These are phyloP conservation scores for Hofmannophila pseudospretella DNA, from an alignment of 2,888 invertebrate genomes.

Conservation along the genomic window DNA sequence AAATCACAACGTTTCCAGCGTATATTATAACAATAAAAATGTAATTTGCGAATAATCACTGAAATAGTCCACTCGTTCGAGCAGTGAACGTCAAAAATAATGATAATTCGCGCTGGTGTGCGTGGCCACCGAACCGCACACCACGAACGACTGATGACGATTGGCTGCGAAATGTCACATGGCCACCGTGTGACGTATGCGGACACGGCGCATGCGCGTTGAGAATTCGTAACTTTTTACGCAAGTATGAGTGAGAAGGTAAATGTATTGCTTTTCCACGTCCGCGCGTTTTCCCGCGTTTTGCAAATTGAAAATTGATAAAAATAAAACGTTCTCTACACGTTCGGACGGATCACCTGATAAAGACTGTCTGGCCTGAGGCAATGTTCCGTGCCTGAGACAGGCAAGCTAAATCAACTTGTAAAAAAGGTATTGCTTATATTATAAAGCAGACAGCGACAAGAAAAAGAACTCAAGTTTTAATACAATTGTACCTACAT, in stretches of 20 bases:
- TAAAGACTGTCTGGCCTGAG: no score
- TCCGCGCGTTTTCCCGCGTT: constrained; percentile 7
- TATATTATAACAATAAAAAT: constrained; percentile 9
- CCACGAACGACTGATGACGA: constrained; percentile 41
- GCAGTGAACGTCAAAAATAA: constrained; percentile 46
- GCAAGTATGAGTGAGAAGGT: constrained; percentile 32
- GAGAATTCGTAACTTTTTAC: constrained; percentile 47
- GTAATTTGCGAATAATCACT: constrained; percentile 15
- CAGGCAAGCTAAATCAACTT: no score
- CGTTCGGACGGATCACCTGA: background rate
- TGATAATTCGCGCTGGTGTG: constrained; percentile 40
- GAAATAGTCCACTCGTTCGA: constrained; percentile 32
- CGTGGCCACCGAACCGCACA: constrained; percentile 43
- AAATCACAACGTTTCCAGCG: constrained; percentile 15
- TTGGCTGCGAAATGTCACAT: constrained; percentile 55
- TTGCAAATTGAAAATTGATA: constrained; percentile 2
- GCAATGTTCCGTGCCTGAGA: no score
- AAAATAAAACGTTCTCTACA: background rate
- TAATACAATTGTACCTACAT: no score
- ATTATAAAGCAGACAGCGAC: no score
- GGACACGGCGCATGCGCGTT: constrained; percentile 57
- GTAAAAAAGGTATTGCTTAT: no score
- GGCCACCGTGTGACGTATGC: constrained; percentile 46
- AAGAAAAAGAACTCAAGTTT: no score
- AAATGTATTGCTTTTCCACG: constrained; percentile 1